Evolutionary conservation across 2,113 vertebrate species (phyloP).

Genomic region (Rhinogobius similis): DNA sequence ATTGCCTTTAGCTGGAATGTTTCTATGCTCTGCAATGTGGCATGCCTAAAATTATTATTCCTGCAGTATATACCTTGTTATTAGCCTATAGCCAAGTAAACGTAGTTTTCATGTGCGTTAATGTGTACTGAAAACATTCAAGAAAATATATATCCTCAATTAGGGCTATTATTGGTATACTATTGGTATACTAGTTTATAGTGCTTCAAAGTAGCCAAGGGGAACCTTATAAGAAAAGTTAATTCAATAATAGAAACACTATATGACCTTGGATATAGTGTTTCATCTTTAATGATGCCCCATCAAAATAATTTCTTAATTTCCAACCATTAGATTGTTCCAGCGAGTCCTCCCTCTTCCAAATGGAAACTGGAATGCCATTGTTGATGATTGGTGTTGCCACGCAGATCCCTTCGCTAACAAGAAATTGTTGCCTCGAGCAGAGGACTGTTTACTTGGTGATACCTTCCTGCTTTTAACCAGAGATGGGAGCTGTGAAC

Average conservation of each 20-base stretch:
- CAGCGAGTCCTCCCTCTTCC: slow-evolving; percentile 90
- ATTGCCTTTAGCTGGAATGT: slow-evolving; percentile 38
- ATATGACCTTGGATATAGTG: too few species aligned
- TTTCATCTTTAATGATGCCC: too few species aligned
- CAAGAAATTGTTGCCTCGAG: slow-evolving; percentile 81
- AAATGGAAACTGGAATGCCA: slow-evolving; percentile 87
- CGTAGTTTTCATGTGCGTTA: too few species aligned
- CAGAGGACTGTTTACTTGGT: slow-evolving; percentile 88
- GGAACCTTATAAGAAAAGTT: neutral
- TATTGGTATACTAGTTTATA: neutral
- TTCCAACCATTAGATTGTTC: slow-evolving; percentile 77
- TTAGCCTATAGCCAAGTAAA: too few species aligned
- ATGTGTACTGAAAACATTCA: too few species aligned
- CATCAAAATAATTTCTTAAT: slow-evolving; percentile 9
- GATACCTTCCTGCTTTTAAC: slow-evolving; percentile 87
- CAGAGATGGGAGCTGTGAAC: slow-evolving; percentile 65
- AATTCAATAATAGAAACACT: too few species aligned
- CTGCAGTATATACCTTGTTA: slow-evolving; percentile 24
- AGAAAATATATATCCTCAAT: too few species aligned
- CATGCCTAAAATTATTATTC: slow-evolving; percentile 52
- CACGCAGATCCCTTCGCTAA: slow-evolving; percentile 90
- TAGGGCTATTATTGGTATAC: neutral
- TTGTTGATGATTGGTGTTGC: slow-evolving; percentile 97
- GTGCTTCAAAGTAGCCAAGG: neutral
- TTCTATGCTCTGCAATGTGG: slow-evolving; percentile 53